Evolutionary conservation across 2,797 vertebrate genomes (phyloP).

Genomic region (Ctenopoma kingsleyae): DNA sequence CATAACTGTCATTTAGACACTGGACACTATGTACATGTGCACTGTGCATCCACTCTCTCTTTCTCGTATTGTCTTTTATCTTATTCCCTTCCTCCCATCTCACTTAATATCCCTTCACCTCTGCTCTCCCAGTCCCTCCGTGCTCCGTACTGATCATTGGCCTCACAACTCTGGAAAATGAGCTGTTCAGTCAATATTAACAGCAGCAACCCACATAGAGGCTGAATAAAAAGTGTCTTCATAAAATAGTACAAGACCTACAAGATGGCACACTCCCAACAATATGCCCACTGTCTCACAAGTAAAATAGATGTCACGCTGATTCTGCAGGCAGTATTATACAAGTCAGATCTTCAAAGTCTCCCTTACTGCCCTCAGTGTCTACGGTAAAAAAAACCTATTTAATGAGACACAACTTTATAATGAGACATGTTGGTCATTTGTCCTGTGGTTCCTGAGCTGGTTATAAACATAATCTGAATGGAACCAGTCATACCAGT

Average conservation of each 20-base stretch:
- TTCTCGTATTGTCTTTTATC: conserved; percentile 15
- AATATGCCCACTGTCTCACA: neutral
- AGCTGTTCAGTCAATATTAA: conserved; percentile 53
- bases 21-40: neutral
- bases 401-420: conserved; percentile 31
- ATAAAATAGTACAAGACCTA: conserved; percentile 43
- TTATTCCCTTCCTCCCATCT: neutral
- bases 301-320: conserved; percentile 10
- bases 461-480: neutral
- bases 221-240: conserved; percentile 28
- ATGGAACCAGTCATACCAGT: neutral
- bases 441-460: neutral
- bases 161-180: conserved; percentile 34
- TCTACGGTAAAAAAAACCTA: conserved; percentile 12
- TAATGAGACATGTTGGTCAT: neutral
- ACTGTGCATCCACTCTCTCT: neutral
- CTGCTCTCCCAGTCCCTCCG: conserved; percentile 8
- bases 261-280: neutral
- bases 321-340: conserved; percentile 7
- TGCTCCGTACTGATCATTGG: conserved; percentile 51
- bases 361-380: neutral
- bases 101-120: conserved; percentile 17
- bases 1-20: neutral
- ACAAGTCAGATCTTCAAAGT: conserved; percentile 23
- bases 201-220: conserved; percentile 21